These are phyloP conservation scores for Symphodus melops DNA, from an alignment of 2,113 vertebrate genomes.

Conservation along the genomic window DNA sequence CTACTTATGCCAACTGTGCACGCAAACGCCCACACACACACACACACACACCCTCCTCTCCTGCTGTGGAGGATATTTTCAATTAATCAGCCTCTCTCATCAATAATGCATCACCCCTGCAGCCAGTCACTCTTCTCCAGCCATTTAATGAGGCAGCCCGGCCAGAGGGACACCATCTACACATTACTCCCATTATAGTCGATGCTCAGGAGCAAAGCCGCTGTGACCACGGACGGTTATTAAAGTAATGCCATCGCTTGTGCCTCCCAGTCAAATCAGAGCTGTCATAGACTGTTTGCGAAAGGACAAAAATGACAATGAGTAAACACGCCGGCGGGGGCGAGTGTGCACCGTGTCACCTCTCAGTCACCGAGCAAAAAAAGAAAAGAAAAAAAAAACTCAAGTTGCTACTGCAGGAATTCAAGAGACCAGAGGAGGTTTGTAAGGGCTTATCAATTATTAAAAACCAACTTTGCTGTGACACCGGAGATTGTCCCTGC, in stretches of 20 bases:
- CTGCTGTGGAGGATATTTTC: slow-evolving; percentile 74
- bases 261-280: slow-evolving; percentile 59
- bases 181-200: slow-evolving; percentile 69
- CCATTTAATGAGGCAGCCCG: slow-evolving; percentile 80
- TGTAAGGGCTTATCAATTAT: slow-evolving; percentile 66
- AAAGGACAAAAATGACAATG: slow-evolving; percentile 68
- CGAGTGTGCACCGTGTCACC: slow-evolving; percentile 3
- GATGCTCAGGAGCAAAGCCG: slow-evolving; percentile 66
- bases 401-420: slow-evolving; percentile 42
- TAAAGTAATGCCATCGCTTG: slow-evolving; percentile 66
- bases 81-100: slow-evolving; percentile 83
- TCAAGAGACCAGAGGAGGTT: slow-evolving; percentile 38
- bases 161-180: slow-evolving; percentile 66
- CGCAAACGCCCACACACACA: not conserved
- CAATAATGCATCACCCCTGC: slow-evolving; percentile 82
- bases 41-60: slow-evolving; percentile 41
- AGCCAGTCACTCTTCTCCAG: slow-evolving; percentile 80
- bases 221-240: slow-evolving; percentile 57
- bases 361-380: slow-evolving; percentile 4
- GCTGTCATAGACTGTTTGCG: slow-evolving; percentile 65
- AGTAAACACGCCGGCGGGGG: slow-evolving; percentile 53
- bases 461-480: slow-evolving; percentile 56
- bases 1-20: slow-evolving; percentile 39
- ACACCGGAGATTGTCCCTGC: slow-evolving; percentile 34
- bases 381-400: slow-evolving; percentile 8